Conservation (phyloP, 2,113 vertebrate species). For the Callopanchax toddi region DNA sequence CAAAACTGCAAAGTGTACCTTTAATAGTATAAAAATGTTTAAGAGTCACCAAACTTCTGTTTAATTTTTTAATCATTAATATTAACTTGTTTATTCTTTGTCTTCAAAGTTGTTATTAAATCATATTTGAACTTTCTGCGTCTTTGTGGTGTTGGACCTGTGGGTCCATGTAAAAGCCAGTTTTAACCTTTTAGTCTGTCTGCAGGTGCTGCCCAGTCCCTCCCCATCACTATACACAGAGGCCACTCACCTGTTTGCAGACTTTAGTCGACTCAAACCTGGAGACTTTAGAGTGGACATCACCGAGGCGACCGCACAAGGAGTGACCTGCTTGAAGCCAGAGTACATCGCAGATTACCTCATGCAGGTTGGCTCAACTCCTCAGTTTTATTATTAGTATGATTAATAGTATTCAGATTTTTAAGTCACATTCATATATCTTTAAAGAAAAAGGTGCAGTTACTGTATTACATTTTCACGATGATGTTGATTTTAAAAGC, state of each 20-base stretch:
- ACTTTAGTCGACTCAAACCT: conserved; percentile 88
- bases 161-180: not conserved
- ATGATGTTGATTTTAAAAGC: not conserved
- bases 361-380: conserved; percentile 84
- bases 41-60: too few species aligned
- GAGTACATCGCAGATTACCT: conserved; percentile 98
- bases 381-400: not conserved
- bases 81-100: too few species aligned
- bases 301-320: conserved; percentile 82
- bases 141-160: too few species aligned
- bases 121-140: too few species aligned
- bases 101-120: too few species aligned
- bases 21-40: too few species aligned
- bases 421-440: too few species aligned
- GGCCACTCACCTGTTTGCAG: conserved; percentile 91
- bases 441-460: too few species aligned
- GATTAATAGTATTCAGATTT: too few species aligned
- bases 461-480: too few species aligned
- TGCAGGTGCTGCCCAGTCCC: conserved; percentile 87
- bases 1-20: too few species aligned
- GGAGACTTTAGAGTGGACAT: conserved; percentile 83
- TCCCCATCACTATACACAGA: conserved; percentile 84
- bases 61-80: too few species aligned
- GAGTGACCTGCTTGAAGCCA: conserved; percentile 88
- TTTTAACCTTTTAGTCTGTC: not conserved